Conservation (phyloP, 2,113 vertebrate genomes). For the Scalopus aquaticus region DNA sequence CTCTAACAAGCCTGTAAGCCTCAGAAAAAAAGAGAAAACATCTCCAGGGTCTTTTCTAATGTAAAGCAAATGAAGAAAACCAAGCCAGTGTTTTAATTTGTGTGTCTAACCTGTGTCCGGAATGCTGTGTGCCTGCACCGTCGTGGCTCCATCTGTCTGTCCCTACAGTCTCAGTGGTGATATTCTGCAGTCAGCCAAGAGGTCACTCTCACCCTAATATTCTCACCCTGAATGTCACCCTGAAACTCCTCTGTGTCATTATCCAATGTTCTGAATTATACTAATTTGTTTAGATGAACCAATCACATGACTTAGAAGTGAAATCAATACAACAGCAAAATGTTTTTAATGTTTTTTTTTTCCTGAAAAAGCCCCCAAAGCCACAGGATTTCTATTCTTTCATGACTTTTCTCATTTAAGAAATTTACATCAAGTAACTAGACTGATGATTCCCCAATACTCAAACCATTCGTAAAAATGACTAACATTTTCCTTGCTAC, state of each 20-base stretch:
- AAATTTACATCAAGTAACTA: neutral
- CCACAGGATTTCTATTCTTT: neutral
- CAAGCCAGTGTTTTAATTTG: neutral
- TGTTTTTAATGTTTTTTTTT: too few species aligned
- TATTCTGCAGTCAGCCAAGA: neutral
- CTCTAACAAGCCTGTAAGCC: neutral
- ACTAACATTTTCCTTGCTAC: neutral
- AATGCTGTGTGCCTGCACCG: neutral
- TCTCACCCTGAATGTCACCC: constrained; percentile 31
- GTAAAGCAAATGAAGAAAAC: neutral
- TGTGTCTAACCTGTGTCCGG: too few species aligned
- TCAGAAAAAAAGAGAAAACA: neutral
- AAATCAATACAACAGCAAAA: neutral
- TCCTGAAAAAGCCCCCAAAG: neutral
- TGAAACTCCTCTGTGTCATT: constrained; percentile 47
- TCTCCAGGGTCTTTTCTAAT: neutral
- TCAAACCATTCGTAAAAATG: neutral
- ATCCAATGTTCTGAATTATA: constrained; percentile 70
- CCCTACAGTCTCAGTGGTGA: neutral
- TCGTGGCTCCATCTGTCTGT: neutral
- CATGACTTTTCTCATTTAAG: constrained; percentile 14
- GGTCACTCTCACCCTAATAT: neutral
- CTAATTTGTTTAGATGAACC: constrained; percentile 39
- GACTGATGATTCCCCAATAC: neutral
- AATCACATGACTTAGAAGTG: neutral